Percentiles rank a stretch among this genome's conserved stretches.
Conservation (phyloP, 2,113 vertebrate genomes). For the Poeciliopsis prolifica region DNA sequence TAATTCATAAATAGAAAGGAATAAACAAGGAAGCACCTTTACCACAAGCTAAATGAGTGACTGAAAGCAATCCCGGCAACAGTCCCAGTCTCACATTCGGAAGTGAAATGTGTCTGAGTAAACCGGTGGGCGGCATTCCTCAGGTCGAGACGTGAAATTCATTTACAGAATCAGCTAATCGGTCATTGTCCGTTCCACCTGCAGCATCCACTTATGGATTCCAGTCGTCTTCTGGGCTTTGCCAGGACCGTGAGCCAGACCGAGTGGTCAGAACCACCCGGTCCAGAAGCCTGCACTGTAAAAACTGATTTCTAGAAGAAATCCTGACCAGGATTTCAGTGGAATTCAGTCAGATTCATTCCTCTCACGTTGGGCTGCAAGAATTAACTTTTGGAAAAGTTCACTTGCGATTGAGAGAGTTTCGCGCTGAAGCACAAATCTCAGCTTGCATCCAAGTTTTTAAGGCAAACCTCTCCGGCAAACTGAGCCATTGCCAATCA, state of each 20-base stretch:
- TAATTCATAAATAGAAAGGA: neutral
- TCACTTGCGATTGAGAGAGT: neutral
- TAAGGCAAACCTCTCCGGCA: neutral
- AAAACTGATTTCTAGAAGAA: no score
- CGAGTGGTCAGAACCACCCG: no score
- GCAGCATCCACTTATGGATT: neutral
- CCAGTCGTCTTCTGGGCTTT: neutral
- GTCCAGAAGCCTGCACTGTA: no score
- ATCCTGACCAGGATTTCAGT: neutral
- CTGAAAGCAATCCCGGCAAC: neutral
- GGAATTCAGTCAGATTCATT: neutral
- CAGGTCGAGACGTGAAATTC: constrained; percentile 60
- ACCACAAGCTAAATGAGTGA: neutral
- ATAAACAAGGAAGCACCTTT: neutral
- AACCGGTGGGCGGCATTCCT: constrained; percentile 1
- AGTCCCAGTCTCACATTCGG: neutral
- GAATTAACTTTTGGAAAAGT: neutral
- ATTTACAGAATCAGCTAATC: constrained; percentile 46
- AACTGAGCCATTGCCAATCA: neutral
- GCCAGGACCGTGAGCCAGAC: no score
- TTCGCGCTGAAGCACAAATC: neutral
- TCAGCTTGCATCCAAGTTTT: neutral
- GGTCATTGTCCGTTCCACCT: constrained; percentile 16
- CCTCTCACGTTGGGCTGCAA: no score
- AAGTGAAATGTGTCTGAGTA: neutral